Conservation (phyloP, 2,888 invertebrate genomes). For the Netelia melanura region DNA sequence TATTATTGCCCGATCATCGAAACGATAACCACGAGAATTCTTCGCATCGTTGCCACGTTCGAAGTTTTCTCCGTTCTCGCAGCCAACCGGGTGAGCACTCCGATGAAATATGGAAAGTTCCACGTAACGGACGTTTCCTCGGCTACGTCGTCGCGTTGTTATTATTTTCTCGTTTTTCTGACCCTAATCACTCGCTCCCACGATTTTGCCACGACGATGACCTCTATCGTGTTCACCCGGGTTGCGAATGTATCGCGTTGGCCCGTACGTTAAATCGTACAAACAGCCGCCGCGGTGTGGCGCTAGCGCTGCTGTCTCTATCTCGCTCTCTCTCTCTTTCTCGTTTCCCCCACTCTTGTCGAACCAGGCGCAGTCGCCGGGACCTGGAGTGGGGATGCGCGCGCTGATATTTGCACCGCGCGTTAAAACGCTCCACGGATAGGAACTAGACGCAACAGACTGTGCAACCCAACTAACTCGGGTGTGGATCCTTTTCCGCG, state of each 20-base stretch:
- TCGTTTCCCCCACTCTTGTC: too few species aligned
- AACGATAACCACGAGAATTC: background rate
- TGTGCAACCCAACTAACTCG: constrained; percentile 9
- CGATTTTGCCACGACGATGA: constrained; percentile 42
- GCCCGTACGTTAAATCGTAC: constrained; percentile 9
- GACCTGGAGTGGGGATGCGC: too few species aligned
- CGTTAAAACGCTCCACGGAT: constrained; percentile 26
- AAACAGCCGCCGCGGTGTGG: constrained; percentile 9
- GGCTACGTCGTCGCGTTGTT: constrained; percentile 6
- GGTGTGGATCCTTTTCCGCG: constrained; percentile 45
- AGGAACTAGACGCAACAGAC: constrained; percentile 11
- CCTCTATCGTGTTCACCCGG: constrained; percentile 22
- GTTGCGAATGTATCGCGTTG: background rate
- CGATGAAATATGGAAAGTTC: constrained; percentile 34
- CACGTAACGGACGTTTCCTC: background rate
- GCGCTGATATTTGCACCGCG: constrained; percentile 25
- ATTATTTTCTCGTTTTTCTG: constrained; percentile 38
- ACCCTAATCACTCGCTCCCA: constrained; percentile 49
- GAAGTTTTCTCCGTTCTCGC: background rate
- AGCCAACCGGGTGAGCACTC: background rate
- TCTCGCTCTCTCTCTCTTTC: too few species aligned
- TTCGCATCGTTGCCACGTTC: background rate
- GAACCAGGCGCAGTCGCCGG: too few species aligned
- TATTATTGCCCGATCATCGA: background rate
- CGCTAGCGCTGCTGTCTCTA: background rate